Evolutionary conservation across 2,797 vertebrate genomes (phyloP), one percentile per base, ranked within the genome.

Genomic region (Poeciliopsis infans): DNA sequence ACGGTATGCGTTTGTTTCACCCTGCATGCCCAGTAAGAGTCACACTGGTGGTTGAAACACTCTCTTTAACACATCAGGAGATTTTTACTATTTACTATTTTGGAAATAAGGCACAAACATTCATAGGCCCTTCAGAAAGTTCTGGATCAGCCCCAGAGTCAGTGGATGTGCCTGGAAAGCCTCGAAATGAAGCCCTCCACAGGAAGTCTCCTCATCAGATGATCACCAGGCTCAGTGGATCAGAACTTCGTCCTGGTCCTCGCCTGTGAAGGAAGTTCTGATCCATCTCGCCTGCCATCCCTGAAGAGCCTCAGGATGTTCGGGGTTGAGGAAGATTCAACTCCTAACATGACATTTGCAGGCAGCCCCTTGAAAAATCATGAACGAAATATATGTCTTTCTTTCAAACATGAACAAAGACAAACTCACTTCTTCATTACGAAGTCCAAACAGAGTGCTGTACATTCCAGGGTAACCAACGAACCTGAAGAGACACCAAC

Each of bases 351-450:
- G 36, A 28, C n/a, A 46, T 70, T 46, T 46, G 28, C 41, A 7
- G 5, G 25, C 1, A 0, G 4, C 25, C 45, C 7, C 43, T 45
- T 71, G n/a, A 46, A 18, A 72, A 8, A 18, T 4, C 11, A 23
- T 43, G 7, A n/a, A 72, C 0, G 2, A 72, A 47, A 72, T 10
- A 33, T 49, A 6, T 33, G 2, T 10, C 20, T 31, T 23, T 51
- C 3, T 33, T 28, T 33, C 36, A 31, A n/a, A 0, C 0, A 11
- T 33, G 5, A 28, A 45, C 16, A 11, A 2, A 31, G 33, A 70
- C 39, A 10, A 45, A 96, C 96, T 96, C 85, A 97, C 94, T 0
- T 97, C 95, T 88, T 97, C 95, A 0, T 96, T 96, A 33, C 94
- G 92, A 82, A 96, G 90, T 74, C 96, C 95, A 74, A 97, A 94